Base-by-base conservation (phyloP, 2,888 invertebrate genomes). In the Nomada goodeniana region DNA sequence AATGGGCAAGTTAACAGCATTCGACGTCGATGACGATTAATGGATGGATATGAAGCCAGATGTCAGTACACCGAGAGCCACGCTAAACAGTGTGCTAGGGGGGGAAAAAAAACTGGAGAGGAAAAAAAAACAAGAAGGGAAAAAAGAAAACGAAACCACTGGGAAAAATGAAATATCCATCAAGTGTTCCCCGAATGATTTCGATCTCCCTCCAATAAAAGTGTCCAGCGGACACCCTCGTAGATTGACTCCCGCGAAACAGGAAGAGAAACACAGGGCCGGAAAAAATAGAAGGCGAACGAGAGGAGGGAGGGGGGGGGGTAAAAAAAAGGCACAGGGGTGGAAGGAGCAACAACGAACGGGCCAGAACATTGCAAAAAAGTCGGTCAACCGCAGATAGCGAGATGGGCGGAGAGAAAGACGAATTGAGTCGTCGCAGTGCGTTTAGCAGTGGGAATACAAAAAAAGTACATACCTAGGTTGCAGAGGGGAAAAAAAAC, bases 311-410 rank as follows among this genome's bases (percentile, higher is more conserved):
- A 52, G 65, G 63, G 2, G 18, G 63, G 63, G 2, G 18, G 44
- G 23, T 7, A 26, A 18, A 29, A 29, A 44, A n/a, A 18, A 47
- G 10, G 52, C 23, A 26, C 29, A 47, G 72, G 70, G 80, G 78
- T 75, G 77, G 74, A 64, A 77, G 79, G 53, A 57, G 36, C 68
- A 72, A 76, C 71, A 79, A 67, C 75, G 13, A 36, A 13, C 57
- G 78, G 72, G 75, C 52, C 68, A 65, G 80, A 81, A 80, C 80
- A 72, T 86, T 83, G 86, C 72, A 87, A 89, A 89, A 88, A 89
- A 85, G 74, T 87, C 80, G 87, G 86, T 88, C 83, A 84, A 88
- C 90, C 88, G 83, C 89, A 88, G 83, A 84, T 78, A 83, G 82
- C 74, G 77, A 68, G 64, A 76, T 60, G 65, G 59, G 52, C 50